Evolutionary conservation across 2,888 invertebrate species (phyloP), one percentile per base, ranked within the genome.

Genomic region (Selenia dentaria): DNA sequence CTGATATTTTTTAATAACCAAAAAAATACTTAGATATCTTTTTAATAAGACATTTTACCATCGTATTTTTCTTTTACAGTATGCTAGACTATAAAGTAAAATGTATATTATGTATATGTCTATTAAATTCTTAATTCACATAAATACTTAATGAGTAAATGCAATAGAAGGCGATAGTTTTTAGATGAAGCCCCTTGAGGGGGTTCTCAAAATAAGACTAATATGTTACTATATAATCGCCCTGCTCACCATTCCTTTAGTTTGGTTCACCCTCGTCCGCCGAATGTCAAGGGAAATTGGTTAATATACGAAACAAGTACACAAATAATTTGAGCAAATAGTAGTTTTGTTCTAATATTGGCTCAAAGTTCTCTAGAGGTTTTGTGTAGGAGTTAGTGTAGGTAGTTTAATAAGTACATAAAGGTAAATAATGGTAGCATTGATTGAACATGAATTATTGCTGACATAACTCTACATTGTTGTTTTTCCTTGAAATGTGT

Each of bases 231-330:
- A 2, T 6, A 22, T 48, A 33, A 25, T 28, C 41, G 37, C 37
- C 27, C 24, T 12, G 32, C 16, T 32, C 37, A 14, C 59, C 62
- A 58, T 67, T 66, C 64, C 65, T 64, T 59, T 60, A 47, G 59
- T 54, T 59, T 54, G 59, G 59, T 59, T 57, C 58, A 57, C 57
- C 64, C 58, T 57, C 56, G 55, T 57, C 54, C 57, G 61, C 55
- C 59, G 47, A 55, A 58, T 62, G 62, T 59, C 67, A 53, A 54
- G 53, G 50, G 55, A 53, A 57, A 54, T 57, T 52, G 38, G 36
- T 41, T 52, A 44, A 54, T 57, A 54, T 51, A 57, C 46, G 35
- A 46, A 33, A 38, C 46, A 51, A 52, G 51, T 53, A 51, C 29
- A 51, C 49, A 51, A 55, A 58, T 51, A 53, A 51, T 47, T 47